phyloP scores from a whole-genome alignment of 2,113 vertebrate genomes.

The Grus americana region DNA sequence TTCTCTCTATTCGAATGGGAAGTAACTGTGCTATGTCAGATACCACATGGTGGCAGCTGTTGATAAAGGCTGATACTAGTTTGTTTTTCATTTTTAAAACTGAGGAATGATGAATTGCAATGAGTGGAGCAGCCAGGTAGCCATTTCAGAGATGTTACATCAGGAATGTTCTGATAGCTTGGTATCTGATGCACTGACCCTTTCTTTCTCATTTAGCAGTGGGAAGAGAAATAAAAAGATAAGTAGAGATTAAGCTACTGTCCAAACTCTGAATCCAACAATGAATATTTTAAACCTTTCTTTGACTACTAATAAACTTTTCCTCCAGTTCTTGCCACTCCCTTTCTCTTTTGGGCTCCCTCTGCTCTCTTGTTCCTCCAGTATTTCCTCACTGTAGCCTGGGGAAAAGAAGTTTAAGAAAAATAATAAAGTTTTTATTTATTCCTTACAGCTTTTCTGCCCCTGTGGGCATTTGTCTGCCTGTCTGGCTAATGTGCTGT shows the following conservation, averaged over 20 bases:
- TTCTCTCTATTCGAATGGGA: neutral
- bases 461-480: slow-evolving; percentile 68
- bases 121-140: neutral
- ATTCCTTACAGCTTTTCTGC: slow-evolving; percentile 63
- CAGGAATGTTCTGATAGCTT: neutral
- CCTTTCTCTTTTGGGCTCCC: slow-evolving; percentile 1
- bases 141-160: neutral
- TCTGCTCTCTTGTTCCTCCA: neutral
- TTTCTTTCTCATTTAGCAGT: neutral
- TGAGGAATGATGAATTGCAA: neutral
- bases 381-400: slow-evolving; percentile 38
- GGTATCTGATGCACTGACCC: neutral
- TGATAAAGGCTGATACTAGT: slow-evolving; percentile 34
- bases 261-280: neutral
- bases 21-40: slow-evolving; percentile 24
- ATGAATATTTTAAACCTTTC: slow-evolving; percentile 16
- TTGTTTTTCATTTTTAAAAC: slow-evolving; percentile 6
- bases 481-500: slow-evolving; percentile 65
- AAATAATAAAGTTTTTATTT: slow-evolving; percentile 68
- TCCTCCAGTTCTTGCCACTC: neutral
- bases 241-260: neutral
- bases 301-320: slow-evolving; percentile 50
- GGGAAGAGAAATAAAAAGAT: neutral
- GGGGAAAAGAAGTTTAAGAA: slow-evolving; percentile 56
- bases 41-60: slow-evolving; percentile 63